phyloP scores from a whole-genome alignment of 2,113 vertebrate genomes.

The Seriola dumerili region DNA sequence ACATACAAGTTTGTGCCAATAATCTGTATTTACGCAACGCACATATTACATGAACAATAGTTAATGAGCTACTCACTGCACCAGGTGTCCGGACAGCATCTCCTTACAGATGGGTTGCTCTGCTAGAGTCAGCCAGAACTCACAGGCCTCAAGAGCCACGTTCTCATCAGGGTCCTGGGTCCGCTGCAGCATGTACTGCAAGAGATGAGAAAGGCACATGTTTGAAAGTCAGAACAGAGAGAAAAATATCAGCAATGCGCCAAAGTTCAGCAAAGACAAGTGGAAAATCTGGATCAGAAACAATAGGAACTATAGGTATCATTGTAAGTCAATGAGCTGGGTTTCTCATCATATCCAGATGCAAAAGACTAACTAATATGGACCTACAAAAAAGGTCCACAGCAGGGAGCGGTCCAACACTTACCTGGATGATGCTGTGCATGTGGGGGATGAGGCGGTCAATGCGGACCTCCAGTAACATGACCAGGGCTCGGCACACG shows the following conservation, averaged over 20 bases:
- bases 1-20: no score
- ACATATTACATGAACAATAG: neutral
- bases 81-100: slow-evolving; percentile 90
- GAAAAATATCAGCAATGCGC: neutral
- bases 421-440: slow-evolving; percentile 96
- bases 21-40: neutral
- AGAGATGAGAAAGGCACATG: neutral
- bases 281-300: slow-evolving; percentile 65
- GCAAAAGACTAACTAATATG: neutral
- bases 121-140: slow-evolving; percentile 96
- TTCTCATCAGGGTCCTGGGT: slow-evolving; percentile 97
- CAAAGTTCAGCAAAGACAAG: neutral
- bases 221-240: neutral
- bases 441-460: slow-evolving; percentile 96
- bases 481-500: slow-evolving; percentile 93
- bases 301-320: slow-evolving; percentile 69
- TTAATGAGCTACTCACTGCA: slow-evolving; percentile 87
- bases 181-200: slow-evolving; percentile 95
- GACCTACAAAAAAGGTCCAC: neutral
- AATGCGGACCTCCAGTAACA: slow-evolving; percentile 95
- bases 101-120: slow-evolving; percentile 98
- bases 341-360: slow-evolving; percentile 71
- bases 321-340: slow-evolving; percentile 74
- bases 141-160: slow-evolving; percentile 94
- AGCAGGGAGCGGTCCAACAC: neutral